Conservation (phyloP, 2,113 vertebrate genomes). For the Lepidiolamprologus cunningtoni region DNA sequence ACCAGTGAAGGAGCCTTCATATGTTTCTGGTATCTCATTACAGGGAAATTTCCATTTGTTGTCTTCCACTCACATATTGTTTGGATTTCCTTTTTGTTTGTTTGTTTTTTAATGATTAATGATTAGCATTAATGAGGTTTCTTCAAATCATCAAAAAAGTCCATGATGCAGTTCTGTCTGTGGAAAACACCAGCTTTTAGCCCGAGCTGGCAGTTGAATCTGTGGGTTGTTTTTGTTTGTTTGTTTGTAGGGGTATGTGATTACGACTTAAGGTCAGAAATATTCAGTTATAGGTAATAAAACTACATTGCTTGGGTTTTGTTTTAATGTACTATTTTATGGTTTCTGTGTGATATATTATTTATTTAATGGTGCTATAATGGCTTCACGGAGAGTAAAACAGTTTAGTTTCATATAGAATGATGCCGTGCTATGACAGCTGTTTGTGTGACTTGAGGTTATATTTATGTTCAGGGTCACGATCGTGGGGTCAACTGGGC, state of each 20-base stretch:
- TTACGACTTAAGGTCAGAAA: neutral
- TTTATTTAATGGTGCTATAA: neutral
- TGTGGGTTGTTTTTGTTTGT: neutral
- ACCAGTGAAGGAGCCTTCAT: neutral
- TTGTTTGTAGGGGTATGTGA: neutral
- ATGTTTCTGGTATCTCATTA: neutral
- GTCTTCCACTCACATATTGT: neutral
- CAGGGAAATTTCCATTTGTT: rapidly evolving
- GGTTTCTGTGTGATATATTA: neutral
- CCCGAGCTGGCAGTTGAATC: neutral
- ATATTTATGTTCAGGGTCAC: slow-evolving; percentile 74
- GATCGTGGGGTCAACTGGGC: slow-evolving; percentile 97
- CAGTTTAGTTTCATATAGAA: neutral
- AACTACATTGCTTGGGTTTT: neutral
- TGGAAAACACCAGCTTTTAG: neutral
- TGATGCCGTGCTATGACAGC: neutral
- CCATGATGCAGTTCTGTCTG: neutral
- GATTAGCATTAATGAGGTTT: neutral
- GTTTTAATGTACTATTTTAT: neutral
- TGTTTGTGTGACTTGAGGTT: neutral
- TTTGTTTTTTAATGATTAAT: neutral
- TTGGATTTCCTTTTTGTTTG: neutral
- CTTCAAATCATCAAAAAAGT: neutral
- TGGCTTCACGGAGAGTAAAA: rapidly evolving
- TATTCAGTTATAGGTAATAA: neutral